A percentile compares a stretch with the other conserved stretches of the same genome.
Conservation (phyloP, 2,888 invertebrate species). For the Rhingia campestris region DNA sequence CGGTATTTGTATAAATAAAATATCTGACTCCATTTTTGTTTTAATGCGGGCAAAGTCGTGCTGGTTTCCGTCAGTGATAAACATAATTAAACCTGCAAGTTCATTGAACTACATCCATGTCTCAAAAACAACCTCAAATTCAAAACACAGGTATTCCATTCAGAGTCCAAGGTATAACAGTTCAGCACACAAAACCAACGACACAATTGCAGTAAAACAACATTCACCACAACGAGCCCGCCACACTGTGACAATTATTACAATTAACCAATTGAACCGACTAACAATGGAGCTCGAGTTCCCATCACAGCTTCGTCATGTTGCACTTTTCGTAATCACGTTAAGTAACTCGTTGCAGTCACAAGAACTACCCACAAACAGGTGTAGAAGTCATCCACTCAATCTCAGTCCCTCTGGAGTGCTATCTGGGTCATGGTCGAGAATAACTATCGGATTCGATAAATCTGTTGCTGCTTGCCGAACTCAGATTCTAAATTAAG, state of each 20-base stretch:
- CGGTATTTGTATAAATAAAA: too few relatives aligned
- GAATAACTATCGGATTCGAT: constrained; percentile 17
- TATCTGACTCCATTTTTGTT: too few relatives aligned
- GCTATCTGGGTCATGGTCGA: constrained; percentile 51
- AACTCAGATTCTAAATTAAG: constrained; percentile 31
- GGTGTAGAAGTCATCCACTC: constrained; percentile 3
- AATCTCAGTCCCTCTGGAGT: background rate
- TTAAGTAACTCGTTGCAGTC: constrained; percentile 60
- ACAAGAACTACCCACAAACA: constrained; percentile 36
- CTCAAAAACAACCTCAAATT: constrained; percentile 38
- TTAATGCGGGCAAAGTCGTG: too few relatives aligned
- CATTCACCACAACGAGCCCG: constrained; percentile 34
- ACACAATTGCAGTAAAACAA: constrained; percentile 35
- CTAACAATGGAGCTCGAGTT: constrained; percentile 49
- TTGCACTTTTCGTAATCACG: constrained; percentile 52
- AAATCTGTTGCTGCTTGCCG: constrained; percentile 4
- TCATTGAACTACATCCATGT: constrained; percentile 9
- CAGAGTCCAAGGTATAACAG: constrained; percentile 47
- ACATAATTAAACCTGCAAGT: background rate
- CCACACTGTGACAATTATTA: constrained; percentile 34
- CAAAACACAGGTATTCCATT: constrained; percentile 14
- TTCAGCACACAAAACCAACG: constrained; percentile 32
- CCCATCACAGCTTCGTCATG: constrained; percentile 38
- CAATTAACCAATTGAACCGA: constrained; percentile 43
- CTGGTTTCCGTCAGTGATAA: background rate